Conservation (phyloP, 2,888 invertebrate genomes). For the Hirtodrosophila confusa region DNA sequence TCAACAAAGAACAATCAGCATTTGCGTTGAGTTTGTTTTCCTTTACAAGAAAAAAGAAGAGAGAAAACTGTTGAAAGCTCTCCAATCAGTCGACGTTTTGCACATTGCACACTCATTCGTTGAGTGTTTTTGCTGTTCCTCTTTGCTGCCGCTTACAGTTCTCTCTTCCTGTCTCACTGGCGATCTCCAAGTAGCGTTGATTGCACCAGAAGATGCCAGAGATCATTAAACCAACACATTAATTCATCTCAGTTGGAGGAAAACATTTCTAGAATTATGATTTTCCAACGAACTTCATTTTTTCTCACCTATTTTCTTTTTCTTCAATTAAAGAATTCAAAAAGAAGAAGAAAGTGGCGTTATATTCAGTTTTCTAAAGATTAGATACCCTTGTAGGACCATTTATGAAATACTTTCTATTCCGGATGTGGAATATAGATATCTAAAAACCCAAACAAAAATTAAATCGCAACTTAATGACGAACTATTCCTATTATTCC, state of each 20-base stretch:
- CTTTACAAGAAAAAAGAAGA: slow-evolving; percentile 18
- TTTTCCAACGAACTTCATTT: neutral
- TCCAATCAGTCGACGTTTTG: slow-evolving; percentile 50
- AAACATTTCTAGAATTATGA: neutral
- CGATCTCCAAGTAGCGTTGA: slow-evolving; percentile 20
- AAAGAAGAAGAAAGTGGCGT: too few species aligned
- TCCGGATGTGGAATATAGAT: too few species aligned
- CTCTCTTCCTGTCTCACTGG: slow-evolving; percentile 14
- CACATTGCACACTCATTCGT: slow-evolving; percentile 47
- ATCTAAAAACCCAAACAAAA: too few species aligned
- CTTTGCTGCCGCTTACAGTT: slow-evolving; percentile 3
- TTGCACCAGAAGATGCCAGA: slow-evolving; percentile 21
- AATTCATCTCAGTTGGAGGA: neutral
- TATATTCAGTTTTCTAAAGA: too few species aligned
- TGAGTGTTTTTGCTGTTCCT: slow-evolving; percentile 2
- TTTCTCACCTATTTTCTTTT: too few species aligned
- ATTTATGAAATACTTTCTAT: too few species aligned
- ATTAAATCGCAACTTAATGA: too few species aligned
- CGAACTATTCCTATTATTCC: too few species aligned
- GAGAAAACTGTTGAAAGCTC: slow-evolving; percentile 33
- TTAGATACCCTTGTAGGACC: too few species aligned
- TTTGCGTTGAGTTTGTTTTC: slow-evolving; percentile 36
- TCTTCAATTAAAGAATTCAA: too few species aligned
- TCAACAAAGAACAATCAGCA: slow-evolving; percentile 50
- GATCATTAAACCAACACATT: slow-evolving; percentile 14